Base-by-base conservation (phyloP, 2,113 vertebrate genomes). In the Seriola aureovittata region DNA sequence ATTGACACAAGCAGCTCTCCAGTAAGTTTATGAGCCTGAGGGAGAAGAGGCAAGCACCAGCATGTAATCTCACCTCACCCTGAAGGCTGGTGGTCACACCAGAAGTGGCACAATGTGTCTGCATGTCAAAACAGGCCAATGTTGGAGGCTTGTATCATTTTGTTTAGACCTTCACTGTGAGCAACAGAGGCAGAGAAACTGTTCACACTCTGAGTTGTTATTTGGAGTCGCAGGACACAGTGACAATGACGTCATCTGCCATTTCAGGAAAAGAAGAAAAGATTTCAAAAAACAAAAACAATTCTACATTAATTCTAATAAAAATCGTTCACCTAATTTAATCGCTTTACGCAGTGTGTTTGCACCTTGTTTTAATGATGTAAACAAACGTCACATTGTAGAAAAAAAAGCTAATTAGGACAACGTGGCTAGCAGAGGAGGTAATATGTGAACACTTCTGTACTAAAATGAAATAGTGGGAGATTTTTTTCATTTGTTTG, bases 11-110 rank as follows among this genome's bases (percentile, higher is more conserved):
- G 50, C 1, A 1, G 9, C 55, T 48, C 57, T 64, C 65, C 67
- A 3, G 23, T 32, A 11, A 58, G 19, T 12, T 25, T 63, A 44
- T 40, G 32, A 42, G 75, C 71, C 72, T 0, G 23, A 21, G 44
- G 77, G n/a, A 14, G 14, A 4, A 2, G 36, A 76, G 58, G 63
- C 81, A 68, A 79, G 81, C 52, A 16, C 34, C 16, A 12, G 55
- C 76, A 58, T 8, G 65, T 46, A 69, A 9, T 19, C 8, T 29
- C 42, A 13, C 25, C 32, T 82, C 50, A 63, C 34, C 62, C 21
- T 19, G 0, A 1, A 44, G 8, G 42, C 46, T 48, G 46, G 46
- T 4, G 46, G 13, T 48, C 46, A 13, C 46, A 48, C 4, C 46
- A 48, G 46, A 48, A 48, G 46, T 48, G 13, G 46, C 14, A 52